These are phyloP conservation scores for Bombus cullumanus DNA, from an alignment of 1,140 invertebrate species.

Conservation along the genomic window DNA sequence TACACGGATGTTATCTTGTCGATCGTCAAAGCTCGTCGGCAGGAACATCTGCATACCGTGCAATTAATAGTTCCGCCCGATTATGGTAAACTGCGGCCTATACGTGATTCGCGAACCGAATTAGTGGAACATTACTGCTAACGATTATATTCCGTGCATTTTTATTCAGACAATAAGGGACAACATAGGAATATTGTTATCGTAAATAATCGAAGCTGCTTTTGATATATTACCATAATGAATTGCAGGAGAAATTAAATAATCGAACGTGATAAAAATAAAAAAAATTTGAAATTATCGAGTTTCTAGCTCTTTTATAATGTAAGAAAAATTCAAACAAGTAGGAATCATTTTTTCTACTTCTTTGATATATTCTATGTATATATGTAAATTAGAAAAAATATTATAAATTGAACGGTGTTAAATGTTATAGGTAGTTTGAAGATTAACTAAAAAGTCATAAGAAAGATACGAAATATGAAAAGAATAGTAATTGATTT, in stretches of 20 bases:
- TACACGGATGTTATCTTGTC: slow-evolving; percentile 10
- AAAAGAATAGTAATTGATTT: no score
- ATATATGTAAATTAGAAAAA: no score
- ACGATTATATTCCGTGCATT: slow-evolving; percentile 32
- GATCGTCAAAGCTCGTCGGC: slow-evolving; percentile 31
- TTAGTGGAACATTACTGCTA: slow-evolving; percentile 10
- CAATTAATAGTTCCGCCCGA: slow-evolving; percentile 61
- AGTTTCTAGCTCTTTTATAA: no score
- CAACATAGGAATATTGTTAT: not conserved
- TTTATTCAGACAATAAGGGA: slow-evolving; percentile 1
- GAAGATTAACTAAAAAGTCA: no score
- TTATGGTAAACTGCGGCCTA: slow-evolving; percentile 44
- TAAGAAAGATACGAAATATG: no score
- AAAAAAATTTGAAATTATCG: no score
- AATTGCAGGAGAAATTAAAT: not conserved
- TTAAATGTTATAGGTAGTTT: no score
- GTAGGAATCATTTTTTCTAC: no score
- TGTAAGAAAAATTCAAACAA: no score
- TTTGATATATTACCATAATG: not conserved
- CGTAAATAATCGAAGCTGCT: not conserved
- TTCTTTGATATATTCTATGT: no score
- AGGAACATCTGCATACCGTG: not conserved
- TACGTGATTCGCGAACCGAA: slow-evolving; percentile 35
- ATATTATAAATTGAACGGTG: no score
- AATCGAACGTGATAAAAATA: not conserved